phyloP scores from a whole-genome alignment of 2,113 vertebrate genomes.

The Epinephelus moara region DNA sequence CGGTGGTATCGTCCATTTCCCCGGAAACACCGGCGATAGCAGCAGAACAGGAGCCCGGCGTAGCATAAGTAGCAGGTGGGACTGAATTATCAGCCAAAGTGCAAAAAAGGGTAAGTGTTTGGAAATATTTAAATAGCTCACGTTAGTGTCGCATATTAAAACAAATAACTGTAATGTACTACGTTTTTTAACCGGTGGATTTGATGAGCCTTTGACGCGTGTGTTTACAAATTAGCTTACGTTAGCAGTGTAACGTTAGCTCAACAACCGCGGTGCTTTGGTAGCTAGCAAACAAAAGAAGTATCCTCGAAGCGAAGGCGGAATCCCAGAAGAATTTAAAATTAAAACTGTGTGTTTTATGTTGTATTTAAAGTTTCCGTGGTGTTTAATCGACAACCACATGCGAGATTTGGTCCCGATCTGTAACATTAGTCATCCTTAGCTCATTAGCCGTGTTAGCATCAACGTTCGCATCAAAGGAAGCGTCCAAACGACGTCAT shows the following conservation, averaged over 20 bases:
- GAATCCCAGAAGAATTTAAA: accelerated
- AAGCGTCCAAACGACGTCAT: too few species aligned
- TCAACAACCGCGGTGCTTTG: slow-evolving; percentile 10
- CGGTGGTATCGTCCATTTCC: slow-evolving; percentile 39
- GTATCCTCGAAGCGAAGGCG: not conserved
- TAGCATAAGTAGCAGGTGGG: slow-evolving; percentile 40
- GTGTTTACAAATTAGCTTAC: slow-evolving; percentile 18
- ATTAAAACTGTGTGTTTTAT: accelerated
- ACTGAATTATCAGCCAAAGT: not conserved
- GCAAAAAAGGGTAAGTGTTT: slow-evolving; percentile 32
- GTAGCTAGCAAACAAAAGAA: slow-evolving; percentile 64
- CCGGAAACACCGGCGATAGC: slow-evolving; percentile 64
- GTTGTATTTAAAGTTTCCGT: accelerated
- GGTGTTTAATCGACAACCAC: not conserved
- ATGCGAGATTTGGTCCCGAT: too few species aligned
- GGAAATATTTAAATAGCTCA: accelerated
- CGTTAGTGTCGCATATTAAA: accelerated
- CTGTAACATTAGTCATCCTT: not conserved
- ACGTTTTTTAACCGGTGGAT: not conserved
- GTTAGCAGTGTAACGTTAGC: slow-evolving; percentile 27
- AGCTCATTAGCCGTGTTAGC: not conserved
- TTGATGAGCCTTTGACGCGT: not conserved
- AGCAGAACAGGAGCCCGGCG: not conserved
- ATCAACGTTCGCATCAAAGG: slow-evolving; percentile 27
- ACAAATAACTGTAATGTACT: accelerated